Percentiles rank a stretch among this genome's conserved stretches.
These are phyloP conservation scores for Sterna hirundo DNA, from an alignment of 2,113 vertebrate genomes.

Conservation along the genomic window DNA sequence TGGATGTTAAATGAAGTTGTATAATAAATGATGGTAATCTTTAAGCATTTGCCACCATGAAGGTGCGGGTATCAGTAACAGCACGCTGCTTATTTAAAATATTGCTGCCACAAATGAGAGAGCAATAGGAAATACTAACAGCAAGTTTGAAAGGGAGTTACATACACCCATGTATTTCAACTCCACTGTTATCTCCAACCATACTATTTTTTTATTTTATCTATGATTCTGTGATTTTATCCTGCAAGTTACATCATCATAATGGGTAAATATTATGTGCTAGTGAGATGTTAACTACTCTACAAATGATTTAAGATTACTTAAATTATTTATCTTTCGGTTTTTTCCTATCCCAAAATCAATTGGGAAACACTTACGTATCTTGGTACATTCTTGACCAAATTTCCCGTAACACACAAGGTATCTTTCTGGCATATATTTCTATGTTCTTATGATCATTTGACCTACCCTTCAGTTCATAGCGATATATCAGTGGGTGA, in stretches of 20 bases:
- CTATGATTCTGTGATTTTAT: not conserved
- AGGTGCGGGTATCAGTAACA: not conserved
- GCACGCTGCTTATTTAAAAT: not conserved
- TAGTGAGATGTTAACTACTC: not conserved
- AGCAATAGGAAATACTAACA: not conserved
- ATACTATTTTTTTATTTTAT: not conserved
- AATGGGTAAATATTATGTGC: not conserved
- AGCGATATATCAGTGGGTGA: not conserved
- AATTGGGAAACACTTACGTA: not conserved
- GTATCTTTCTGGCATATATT: not conserved
- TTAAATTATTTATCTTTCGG: not conserved
- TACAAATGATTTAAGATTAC: not conserved
- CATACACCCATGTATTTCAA: not conserved
- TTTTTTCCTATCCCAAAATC: not conserved
- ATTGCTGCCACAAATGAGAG: not conserved
- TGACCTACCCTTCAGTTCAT: not conserved
- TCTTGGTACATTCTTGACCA: not conserved
- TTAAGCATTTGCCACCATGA: not conserved
- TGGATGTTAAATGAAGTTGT: not conserved
- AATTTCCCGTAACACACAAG: not conserved
- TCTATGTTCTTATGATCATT: not conserved
- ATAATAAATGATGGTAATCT: not conserved
- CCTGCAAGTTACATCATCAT: not conserved
- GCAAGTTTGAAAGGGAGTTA: not conserved
- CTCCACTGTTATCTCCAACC: not conserved